Evolutionary conservation across 2,113 vertebrate species (phyloP).

Genomic region (Otocyon megalotis): DNA sequence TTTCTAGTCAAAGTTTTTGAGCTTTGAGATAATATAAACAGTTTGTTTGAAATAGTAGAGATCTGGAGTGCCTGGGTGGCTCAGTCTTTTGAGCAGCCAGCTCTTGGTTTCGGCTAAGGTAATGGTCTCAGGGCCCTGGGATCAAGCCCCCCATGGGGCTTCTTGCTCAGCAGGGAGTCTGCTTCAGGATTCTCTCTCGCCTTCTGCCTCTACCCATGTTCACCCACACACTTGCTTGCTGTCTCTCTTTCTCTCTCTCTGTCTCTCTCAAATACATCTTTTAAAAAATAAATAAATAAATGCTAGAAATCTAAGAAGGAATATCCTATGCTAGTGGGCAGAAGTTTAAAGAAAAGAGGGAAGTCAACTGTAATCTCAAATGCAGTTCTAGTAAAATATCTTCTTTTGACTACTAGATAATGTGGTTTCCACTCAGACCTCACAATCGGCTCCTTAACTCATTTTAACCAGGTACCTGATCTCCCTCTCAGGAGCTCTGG

Average conservation of each 20-base stretch:
- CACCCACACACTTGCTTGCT: background rate
- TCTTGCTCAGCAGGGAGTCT: background rate
- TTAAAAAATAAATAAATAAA: background rate
- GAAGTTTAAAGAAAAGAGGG: constrained; percentile 13
- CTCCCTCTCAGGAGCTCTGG: constrained; percentile 96
- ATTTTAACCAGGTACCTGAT: constrained; percentile 92
- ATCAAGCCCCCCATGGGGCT: background rate
- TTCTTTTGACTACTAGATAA: background rate
- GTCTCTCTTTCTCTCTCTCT: background rate
- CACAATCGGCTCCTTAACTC: constrained; percentile 82
- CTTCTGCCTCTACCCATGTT: background rate
- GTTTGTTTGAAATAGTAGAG: constrained; percentile 49
- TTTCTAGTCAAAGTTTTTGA: constrained; percentile 58
- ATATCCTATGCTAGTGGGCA: constrained; percentile 1
- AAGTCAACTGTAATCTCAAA: constrained; percentile 25
- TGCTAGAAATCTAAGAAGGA: constrained; percentile 40
- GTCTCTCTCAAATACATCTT: background rate
- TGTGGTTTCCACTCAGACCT: constrained; percentile 3
- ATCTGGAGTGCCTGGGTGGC: background rate
- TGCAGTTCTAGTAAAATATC: background rate
- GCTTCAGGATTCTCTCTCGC: background rate
- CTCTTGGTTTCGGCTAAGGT: background rate
- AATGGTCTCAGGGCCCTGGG: background rate
- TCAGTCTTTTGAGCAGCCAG: background rate
- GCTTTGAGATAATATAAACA: constrained; percentile 49